Evolutionary conservation across 1,140 invertebrate genomes (phyloP).

Genomic region (Triops longicaudatus): DNA sequence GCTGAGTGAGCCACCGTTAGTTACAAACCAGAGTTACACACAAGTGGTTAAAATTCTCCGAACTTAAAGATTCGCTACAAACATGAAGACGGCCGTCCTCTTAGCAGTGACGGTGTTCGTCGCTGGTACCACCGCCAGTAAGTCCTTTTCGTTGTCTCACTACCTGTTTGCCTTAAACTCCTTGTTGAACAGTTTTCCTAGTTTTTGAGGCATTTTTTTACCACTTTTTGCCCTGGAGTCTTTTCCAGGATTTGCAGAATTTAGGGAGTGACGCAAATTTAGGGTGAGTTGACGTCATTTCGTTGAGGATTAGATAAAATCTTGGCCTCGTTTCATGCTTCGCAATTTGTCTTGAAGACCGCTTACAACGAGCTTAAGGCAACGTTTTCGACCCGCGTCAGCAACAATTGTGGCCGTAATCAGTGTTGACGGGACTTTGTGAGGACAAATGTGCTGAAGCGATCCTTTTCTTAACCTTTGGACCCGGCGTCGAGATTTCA

Average conservation of each 20-base stretch:
- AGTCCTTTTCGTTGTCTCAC: not conserved
- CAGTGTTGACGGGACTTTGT: not conserved
- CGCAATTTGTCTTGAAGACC: no score
- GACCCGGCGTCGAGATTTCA: not conserved
- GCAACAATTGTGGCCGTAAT: not conserved
- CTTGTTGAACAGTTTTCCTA: not conserved
- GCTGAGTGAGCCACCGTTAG: conserved; percentile 4
- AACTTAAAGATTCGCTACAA: not conserved
- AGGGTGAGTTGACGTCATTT: not conserved
- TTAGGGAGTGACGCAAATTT: no score
- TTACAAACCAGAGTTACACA: not conserved
- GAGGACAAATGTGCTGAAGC: conserved; percentile 5
- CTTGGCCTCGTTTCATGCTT: not conserved
- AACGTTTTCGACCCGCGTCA: not conserved
- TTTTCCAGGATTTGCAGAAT: no score
- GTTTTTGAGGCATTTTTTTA: not conserved
- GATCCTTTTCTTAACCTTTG: not conserved
- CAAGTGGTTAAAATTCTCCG: not conserved
- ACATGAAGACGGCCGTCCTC: conserved; percentile 3
- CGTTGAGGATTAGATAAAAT: not conserved
- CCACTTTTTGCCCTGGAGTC: not conserved
- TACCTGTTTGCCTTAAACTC: not conserved
- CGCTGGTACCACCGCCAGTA: not conserved
- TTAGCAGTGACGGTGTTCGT: not conserved
- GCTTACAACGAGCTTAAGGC: no score